A percentile compares a stretch with the other conserved stretches of the same genome.
These are phyloP conservation scores for Monochamus saltuarius DNA, from an alignment of 1,140 invertebrate genomes.

Conservation along the genomic window DNA sequence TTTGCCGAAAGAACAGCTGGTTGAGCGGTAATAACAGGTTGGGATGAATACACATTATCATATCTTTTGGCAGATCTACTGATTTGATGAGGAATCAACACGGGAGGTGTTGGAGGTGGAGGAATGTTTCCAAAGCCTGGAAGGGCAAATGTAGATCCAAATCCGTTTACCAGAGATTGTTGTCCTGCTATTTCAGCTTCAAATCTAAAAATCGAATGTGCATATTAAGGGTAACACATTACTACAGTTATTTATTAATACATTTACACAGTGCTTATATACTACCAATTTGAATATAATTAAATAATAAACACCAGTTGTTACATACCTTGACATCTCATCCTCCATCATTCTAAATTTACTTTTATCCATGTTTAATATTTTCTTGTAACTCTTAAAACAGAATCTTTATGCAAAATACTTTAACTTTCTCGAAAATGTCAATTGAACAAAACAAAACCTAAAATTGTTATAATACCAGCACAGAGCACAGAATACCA, in stretches of 20 bases:
- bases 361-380: conserved; percentile 25
- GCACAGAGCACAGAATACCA: too few relatives aligned
- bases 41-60: conserved; percentile 31
- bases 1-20: conserved; percentile 64
- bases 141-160: conserved; percentile 54
- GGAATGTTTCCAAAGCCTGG: conserved; percentile 53
- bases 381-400: too few relatives aligned
- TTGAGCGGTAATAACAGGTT: conserved; percentile 54
- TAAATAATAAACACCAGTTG: too few relatives aligned
- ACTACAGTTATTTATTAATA: too few relatives aligned
- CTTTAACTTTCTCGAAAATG: too few relatives aligned
- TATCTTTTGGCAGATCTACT: conserved; percentile 47
- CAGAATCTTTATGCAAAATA: too few relatives aligned
- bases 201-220: conserved; percentile 70
- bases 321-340: conserved; percentile 75
- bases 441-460: too few relatives aligned
- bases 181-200: conserved; percentile 81
- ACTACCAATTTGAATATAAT: too few relatives aligned
- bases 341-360: conserved; percentile 65
- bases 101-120: conserved; percentile 57
- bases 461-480: too few relatives aligned
- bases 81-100: conserved; percentile 64
- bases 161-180: conserved; percentile 63
- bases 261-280: too few relatives aligned
- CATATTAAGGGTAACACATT: too few relatives aligned